Percentiles rank a stretch among this genome's conserved stretches.
Evolutionary conservation across 2,797 vertebrate genomes (phyloP).

Genomic region (Sciaenops ocellatus): DNA sequence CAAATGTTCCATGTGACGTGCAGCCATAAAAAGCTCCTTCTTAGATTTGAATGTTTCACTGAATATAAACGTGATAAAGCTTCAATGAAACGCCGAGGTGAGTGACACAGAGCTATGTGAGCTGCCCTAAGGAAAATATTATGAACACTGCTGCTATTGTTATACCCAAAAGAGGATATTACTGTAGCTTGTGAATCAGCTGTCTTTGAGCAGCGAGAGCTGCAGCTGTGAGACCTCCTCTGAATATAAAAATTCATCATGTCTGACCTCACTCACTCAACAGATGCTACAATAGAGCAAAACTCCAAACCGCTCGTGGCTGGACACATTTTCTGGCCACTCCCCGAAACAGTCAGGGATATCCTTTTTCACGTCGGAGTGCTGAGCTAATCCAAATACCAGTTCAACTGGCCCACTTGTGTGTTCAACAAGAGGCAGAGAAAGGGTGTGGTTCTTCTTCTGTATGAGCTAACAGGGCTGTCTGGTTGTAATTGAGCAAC

Average conservation of each 20-base stretch:
- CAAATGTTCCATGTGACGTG: not conserved
- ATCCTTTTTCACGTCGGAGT: constrained; percentile 69
- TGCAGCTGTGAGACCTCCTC: constrained; percentile 69
- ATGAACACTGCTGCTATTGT: constrained; percentile 45
- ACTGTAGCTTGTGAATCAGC: constrained; percentile 60
- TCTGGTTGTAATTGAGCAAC: constrained; percentile 45
- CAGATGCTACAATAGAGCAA: constrained; percentile 66
- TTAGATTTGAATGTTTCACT: not conserved
- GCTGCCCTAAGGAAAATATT: constrained; percentile 10
- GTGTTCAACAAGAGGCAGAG: constrained; percentile 41
- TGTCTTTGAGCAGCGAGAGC: constrained; percentile 46
- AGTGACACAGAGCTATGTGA: not conserved
- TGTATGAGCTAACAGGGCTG: constrained; percentile 43
- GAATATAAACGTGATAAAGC: not conserved
- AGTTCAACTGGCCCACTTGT: constrained; percentile 68
- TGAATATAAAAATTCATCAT: constrained; percentile 57
- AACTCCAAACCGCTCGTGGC: constrained; percentile 39
- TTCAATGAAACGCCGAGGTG: not conserved
- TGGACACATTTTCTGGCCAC: constrained; percentile 64
- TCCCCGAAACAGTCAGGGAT: constrained; percentile 67
- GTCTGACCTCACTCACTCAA: constrained; percentile 74
- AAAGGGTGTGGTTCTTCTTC: constrained; percentile 62
- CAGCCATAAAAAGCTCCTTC: not conserved
- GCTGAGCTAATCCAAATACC: constrained; percentile 73
- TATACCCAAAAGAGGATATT: constrained; percentile 16